A percentile compares a stretch with the other conserved stretches of the same genome.
Evolutionary conservation across 1,140 invertebrate genomes (phyloP).

Genomic region (Hylaeus volcanicus): DNA sequence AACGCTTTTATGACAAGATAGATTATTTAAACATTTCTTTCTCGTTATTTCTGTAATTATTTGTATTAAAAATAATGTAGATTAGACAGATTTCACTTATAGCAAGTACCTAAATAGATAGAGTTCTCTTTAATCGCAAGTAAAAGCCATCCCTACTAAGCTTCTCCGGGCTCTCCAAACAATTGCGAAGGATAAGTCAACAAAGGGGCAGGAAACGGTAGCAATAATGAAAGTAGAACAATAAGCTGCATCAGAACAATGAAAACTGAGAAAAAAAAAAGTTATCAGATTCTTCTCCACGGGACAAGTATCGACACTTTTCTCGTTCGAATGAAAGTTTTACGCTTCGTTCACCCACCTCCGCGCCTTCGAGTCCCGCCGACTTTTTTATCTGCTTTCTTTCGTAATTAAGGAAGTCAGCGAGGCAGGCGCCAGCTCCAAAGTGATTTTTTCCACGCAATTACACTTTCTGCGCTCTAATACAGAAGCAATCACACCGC

Average conservation of each 20-base stretch:
- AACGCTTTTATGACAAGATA: no score
- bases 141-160: background rate
- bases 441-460: conserved; percentile 40
- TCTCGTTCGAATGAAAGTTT: conserved; percentile 55
- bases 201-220: background rate
- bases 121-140: background rate
- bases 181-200: conserved; percentile 13
- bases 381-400: conserved; percentile 55
- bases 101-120: no score
- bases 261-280: conserved; percentile 56
- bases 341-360: conserved; percentile 11
- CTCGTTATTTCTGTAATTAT: no score
- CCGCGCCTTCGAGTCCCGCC: background rate
- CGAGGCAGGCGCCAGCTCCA: conserved; percentile 34
- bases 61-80: no score
- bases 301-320: conserved; percentile 57
- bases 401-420: conserved; percentile 66
- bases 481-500: conserved; percentile 1
- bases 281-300: conserved; percentile 49
- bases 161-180: background rate
- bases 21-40: no score
- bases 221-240: conserved; percentile 50
- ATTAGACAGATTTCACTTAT: no score
- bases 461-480: conserved; percentile 5
- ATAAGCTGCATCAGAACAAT: conserved; percentile 48